phyloP scores from a whole-genome alignment of 64 coral and sea anemone species.

The Pocillopora damicornis region DNA sequence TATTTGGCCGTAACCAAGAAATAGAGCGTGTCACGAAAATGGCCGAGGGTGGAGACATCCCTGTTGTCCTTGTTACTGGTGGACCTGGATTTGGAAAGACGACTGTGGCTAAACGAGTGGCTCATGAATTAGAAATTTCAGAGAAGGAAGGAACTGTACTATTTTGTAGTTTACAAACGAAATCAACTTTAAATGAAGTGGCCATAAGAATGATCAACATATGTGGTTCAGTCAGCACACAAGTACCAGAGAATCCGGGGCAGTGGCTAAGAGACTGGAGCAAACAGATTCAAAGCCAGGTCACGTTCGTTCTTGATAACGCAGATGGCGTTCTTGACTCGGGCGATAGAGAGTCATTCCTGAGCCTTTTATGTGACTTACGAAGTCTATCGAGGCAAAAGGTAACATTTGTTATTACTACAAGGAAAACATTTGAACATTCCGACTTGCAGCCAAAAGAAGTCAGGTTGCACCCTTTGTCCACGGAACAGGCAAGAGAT shows the following conservation, averaged over 20 bases:
- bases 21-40: not conserved
- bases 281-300: not conserved
- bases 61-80: constrained; percentile 35
- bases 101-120: constrained; percentile 35
- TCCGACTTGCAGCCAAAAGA: not conserved
- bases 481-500: not conserved
- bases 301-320: constrained; percentile 39
- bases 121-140: not conserved
- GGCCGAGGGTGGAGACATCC: not conserved
- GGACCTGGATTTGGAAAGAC: constrained; percentile 66
- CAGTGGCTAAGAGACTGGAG: constrained; percentile 45
- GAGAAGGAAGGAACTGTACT: not conserved
- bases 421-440: not conserved
- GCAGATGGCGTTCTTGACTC: constrained; percentile 32
- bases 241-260: constrained; percentile 22
- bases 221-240: constrained; percentile 28
- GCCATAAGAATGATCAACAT: not conserved
- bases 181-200: constrained; percentile 8
- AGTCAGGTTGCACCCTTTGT: not conserved
- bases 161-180: constrained; percentile 22
- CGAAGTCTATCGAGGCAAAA: constrained; percentile 7
- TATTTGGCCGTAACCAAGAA: constrained; percentile 31
- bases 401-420: constrained; percentile 22
- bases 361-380: not conserved
- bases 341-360: not conserved